Percentiles rank a stretch among this genome's conserved stretches.
phyloP scores from a whole-genome alignment of 2,888 invertebrate species.

The Epirrita christyi region DNA sequence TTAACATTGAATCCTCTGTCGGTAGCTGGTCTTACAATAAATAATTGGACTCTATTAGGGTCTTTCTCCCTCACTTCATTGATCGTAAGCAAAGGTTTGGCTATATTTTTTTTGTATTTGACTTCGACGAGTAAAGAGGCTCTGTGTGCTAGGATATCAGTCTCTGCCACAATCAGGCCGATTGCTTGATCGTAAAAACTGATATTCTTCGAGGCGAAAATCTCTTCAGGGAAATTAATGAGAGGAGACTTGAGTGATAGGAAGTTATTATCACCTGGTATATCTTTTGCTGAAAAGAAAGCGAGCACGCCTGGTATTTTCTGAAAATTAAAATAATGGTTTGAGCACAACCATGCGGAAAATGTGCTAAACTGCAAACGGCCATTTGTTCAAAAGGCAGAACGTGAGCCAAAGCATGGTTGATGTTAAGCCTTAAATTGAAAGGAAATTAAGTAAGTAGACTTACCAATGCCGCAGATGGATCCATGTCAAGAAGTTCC shows the following conservation, averaged over 20 bases:
- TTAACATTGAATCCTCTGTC: conserved; percentile 67
- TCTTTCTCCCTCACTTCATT: conserved; percentile 57
- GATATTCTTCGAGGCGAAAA: conserved; percentile 81
- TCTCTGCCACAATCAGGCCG: conserved; percentile 87
- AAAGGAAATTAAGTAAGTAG: not conserved
- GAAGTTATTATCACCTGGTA: conserved; percentile 87
- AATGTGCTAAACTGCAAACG: too few species aligned
- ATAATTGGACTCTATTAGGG: conserved; percentile 54
- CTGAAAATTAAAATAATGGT: conserved; percentile 58
- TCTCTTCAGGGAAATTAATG: conserved; percentile 62
- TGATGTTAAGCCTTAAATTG: too few species aligned
- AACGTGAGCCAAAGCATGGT: too few species aligned
- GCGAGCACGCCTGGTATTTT: conserved; percentile 87
- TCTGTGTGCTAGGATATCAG: conserved; percentile 79
- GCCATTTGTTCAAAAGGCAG: too few species aligned
- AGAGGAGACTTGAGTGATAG: conserved; percentile 28
- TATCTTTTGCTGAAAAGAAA: conserved; percentile 87
- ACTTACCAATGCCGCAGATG: conserved; percentile 86
- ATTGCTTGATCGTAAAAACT: conserved; percentile 88
- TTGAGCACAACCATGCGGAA: too few species aligned
- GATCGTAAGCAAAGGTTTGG: conserved; percentile 60
- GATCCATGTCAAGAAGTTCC: conserved; percentile 84
- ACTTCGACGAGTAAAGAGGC: conserved; percentile 86
- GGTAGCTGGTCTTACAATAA: conserved; percentile 53
- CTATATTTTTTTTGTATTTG: conserved; percentile 73